Conservation (phyloP, 2,888 invertebrate genomes). For the Chaitophorus viminalis region DNA sequence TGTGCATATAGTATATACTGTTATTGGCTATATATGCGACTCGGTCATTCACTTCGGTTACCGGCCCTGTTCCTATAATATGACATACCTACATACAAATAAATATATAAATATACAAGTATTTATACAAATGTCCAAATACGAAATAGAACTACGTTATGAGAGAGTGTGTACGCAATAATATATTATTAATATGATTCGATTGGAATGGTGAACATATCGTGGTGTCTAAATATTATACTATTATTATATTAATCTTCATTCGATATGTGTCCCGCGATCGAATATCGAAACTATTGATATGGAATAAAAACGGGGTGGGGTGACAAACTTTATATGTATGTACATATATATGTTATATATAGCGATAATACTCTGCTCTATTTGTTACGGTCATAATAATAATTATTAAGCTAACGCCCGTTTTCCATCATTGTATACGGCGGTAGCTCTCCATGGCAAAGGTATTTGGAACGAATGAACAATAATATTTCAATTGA, state of each 20-base stretch:
- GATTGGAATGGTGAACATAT: too few species aligned
- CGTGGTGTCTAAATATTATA: too few species aligned
- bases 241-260: background rate
- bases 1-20: conserved; percentile 3
- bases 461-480: background rate
- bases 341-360: too few species aligned
- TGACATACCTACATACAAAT: background rate
- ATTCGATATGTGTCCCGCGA: background rate
- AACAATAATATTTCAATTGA: too few species aligned
- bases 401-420: background rate
- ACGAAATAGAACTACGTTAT: background rate
- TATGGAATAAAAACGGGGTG: background rate
- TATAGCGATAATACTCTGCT: conserved; percentile 13
- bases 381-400: conserved; percentile 45
- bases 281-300: background rate
- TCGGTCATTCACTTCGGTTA: conserved; percentile 58
- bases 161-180: background rate
- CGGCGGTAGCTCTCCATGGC: background rate
- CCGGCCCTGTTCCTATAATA: conserved; percentile 37
- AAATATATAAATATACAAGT: background rate
- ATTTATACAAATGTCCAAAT: background rate
- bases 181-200: background rate
- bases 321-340: background rate
- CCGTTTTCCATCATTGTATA: background rate
- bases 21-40: conserved; percentile 1